Evolutionary conservation across 2,113 vertebrate genomes (phyloP).

Genomic region (Hypanus sabinus): DNA sequence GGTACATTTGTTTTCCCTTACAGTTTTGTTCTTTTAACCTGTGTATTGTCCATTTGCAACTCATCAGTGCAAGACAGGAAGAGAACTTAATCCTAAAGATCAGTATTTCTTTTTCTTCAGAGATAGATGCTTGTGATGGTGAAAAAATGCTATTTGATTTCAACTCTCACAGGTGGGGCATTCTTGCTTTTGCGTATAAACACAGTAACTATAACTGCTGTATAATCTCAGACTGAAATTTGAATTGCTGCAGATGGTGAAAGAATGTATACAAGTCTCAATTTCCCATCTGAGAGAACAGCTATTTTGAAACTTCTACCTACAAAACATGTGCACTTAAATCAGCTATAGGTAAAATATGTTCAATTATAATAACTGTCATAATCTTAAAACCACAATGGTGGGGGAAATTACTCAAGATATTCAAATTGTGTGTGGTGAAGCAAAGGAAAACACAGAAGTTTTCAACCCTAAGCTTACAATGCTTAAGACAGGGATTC

Average conservation of each 20-base stretch:
- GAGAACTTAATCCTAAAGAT: background rate
- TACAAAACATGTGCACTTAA: background rate
- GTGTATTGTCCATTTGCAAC: background rate
- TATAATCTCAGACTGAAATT: constrained; percentile 21
- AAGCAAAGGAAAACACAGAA: background rate
- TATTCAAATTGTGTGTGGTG: background rate
- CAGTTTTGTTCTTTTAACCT: background rate
- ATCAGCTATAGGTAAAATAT: background rate
- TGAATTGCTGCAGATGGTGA: background rate
- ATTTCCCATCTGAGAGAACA: background rate
- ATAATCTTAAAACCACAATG: background rate
- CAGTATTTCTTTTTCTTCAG: background rate
- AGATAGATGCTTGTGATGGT: background rate
- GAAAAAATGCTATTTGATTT: background rate
- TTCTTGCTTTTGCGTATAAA: background rate
- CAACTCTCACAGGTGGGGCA: background rate
- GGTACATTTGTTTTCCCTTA: background rate
- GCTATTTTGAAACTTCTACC: constrained; percentile 18
- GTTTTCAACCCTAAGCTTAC: background rate
- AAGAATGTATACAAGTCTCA: background rate
- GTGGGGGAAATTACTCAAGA: background rate
- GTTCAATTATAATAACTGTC: constrained; percentile 1
- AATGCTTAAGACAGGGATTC: no score
- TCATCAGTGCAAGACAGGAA: background rate
- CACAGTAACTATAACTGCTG: background rate